Base-by-base conservation (phyloP, 2,888 invertebrate species). In the Autographa gamma region DNA sequence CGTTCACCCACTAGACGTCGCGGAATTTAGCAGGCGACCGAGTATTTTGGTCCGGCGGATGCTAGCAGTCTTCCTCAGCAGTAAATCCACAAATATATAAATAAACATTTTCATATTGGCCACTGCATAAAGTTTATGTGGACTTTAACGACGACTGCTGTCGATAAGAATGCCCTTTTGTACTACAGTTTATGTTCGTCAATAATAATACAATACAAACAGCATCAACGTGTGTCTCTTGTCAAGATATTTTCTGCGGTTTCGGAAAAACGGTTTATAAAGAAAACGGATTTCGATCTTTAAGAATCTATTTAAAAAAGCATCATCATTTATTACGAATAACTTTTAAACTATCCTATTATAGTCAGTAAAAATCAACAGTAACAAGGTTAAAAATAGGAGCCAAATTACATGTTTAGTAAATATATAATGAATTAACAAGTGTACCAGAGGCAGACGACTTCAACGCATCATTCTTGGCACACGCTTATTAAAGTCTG, bases 1-100 rank as follows among this genome's bases (percentile, higher is more conserved):
- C 94, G 89, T 93, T 91, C 91, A 93, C 93, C 94, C 91, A 85
- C 91, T 91, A 92, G 95, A 94, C 95, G 95, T 93, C 94, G 94
- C 93, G 95, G 95, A 95, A 95, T 95, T 93, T 92, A 93, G 91
- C 89, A 85, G 88, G 85, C 89, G 84, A 73, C 83, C 85, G 91
- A 83, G 92, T 95, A 95, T 95, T 95, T 95, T 88, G 89, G 95
- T 93, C 81, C 82, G 78, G 82, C 93, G 93, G 93, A 93, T 91
- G 91, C 91, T 86, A 90, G 87, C 90, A 92, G 92, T 90, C 91
- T 92, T 92, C 91, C 90, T 91, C 90, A 90, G 86, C 89, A 88
- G 88, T 91, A 91, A 92, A 92, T 92, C 92, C 91, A 91, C 91
- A 85, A 91, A 91, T 86, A 89, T 91, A 93, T 91, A 92, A 93